Evolutionary conservation across 2,113 vertebrate species (phyloP).

Genomic region (Trematomus loennbergii): DNA sequence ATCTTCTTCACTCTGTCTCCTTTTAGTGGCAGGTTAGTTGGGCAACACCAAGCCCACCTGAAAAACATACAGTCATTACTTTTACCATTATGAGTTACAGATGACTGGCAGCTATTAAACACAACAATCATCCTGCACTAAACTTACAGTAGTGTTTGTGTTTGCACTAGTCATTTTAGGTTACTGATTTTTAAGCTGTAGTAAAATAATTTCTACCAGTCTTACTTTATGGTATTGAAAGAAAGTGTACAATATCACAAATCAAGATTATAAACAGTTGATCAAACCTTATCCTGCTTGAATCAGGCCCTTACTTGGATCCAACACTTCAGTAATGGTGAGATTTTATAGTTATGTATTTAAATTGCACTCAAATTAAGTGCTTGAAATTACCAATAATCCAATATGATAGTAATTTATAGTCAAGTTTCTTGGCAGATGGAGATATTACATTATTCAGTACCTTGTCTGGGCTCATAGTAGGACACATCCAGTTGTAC

Average conservation of each 20-base stretch:
- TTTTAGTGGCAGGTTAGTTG: conserved; percentile 44
- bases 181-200: not conserved
- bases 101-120: not conserved
- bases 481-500: conserved; percentile 98
- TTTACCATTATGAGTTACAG: not conserved
- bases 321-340: not conserved
- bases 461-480: conserved; percentile 93
- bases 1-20: not conserved
- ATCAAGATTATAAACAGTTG: not conserved
- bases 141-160: not conserved
- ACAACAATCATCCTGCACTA: not conserved
- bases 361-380: not conserved
- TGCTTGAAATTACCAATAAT: not conserved
- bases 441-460: not conserved
- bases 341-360: not conserved
- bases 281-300: too few relatives aligned
- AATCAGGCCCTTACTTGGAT: too few relatives aligned
- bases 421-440: too few relatives aligned
- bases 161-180: not conserved
- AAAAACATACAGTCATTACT: conserved; percentile 18
- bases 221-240: not conserved
- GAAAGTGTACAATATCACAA: not conserved
- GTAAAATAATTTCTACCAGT: not conserved
- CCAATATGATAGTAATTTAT: not conserved
- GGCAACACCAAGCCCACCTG: conserved; percentile 76